Base-by-base conservation (phyloP, 2,797 vertebrate genomes). In the Acomys russatus region DNA sequence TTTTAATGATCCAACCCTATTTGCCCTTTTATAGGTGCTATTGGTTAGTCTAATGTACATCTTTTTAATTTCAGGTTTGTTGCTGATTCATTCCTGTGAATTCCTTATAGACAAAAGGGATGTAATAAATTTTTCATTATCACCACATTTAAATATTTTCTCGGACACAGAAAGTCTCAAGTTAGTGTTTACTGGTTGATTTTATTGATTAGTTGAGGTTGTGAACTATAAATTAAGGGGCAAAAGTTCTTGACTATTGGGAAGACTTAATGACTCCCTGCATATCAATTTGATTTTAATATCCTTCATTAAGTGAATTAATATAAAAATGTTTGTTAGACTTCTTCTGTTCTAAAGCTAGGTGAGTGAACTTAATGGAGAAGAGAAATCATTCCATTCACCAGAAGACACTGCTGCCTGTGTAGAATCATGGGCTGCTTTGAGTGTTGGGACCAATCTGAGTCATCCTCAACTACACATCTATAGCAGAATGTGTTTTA, bases 401-500 rank as follows among this genome's bases (percentile, higher is more conserved):
- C 51, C 64, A 74, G 63, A 91, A 95, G 86, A 73, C 66, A 71
- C 33, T 23, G 56, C 70, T 76, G 74, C 20, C 6, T 78, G 22
- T 71, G 28, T 70, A 94, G 61, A 79, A 94, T 96, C 94, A 96
- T 94, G 93, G 78, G n/a, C 63, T 92, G 61, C 94, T 97, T 97
- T 98, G 80, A 97, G 71, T 73, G 54, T 82, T 61, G 92, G 82
- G 74, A 71, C 33, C 82, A 3, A 22, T 93, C 95, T 68, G 63
- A 93, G 92, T 96, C 64, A 71, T 73, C 88, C 85, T 94, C 94
- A 93, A 86, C 92, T 95, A 93, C 77, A 94, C 93, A 94, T 93
- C 95, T 95, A 8, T 91, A 92, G 88, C 23, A 88, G 90, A 97
- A 97, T 96, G 95, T 77, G 92, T 92, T 91, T 97, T 94, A 63